Evolutionary conservation across 1,140 invertebrate genomes (phyloP).

Genomic region (Diprion similis): DNA sequence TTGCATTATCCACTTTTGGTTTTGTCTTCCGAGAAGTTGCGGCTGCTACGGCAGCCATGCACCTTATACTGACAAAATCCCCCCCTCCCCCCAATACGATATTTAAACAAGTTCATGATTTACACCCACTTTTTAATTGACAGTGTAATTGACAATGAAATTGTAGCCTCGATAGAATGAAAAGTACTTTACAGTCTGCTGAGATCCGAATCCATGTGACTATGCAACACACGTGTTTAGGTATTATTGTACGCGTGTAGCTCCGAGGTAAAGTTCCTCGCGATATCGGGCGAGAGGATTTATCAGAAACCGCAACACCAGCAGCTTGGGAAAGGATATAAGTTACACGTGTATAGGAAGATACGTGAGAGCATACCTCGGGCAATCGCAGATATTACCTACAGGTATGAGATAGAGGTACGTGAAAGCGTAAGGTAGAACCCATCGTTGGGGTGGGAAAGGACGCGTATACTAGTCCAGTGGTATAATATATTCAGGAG

Average conservation of each 20-base stretch:
- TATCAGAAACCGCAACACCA: no score
- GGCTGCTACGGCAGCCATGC: background rate
- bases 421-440: no score
- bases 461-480: conserved; percentile 7
- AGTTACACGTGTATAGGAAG: no score
- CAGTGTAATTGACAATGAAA: background rate
- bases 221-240: no score
- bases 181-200: background rate
- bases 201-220: no score
- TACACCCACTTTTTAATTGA: background rate
- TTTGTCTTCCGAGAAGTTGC: background rate
- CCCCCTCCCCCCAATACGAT: no score
- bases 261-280: no score
- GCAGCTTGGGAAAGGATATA: no score
- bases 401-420: background rate
- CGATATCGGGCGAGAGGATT: no score
- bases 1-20: conserved; percentile 9
- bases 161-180: background rate
- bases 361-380: no score
- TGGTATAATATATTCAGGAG: conserved; percentile 34
- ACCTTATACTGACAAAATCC: background rate
- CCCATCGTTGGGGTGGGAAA: background rate
- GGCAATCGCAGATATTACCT: no score
- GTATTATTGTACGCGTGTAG: no score
- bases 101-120: background rate